Percentiles rank a stretch among this genome's conserved stretches.
Conservation (phyloP, 2,888 invertebrate genomes). For the Cyclophora albipunctata region DNA sequence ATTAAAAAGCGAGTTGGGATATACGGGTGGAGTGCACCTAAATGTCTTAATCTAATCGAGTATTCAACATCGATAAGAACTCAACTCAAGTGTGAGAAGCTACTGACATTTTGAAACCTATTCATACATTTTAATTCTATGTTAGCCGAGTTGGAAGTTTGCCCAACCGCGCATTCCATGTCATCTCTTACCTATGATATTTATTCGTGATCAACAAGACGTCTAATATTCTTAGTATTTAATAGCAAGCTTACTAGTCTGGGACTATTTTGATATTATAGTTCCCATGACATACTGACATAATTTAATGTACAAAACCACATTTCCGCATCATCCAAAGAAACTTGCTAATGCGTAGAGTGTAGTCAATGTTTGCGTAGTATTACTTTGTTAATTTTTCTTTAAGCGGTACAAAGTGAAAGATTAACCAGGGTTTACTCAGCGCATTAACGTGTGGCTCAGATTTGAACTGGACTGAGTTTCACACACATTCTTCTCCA, state of each 20-base stretch:
- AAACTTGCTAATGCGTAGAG: conserved; percentile 41
- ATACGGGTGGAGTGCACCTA: no score
- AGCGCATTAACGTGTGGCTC: conserved; percentile 50
- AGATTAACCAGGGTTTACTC: conserved; percentile 61
- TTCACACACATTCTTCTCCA: conserved; percentile 55
- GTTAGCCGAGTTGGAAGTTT: conserved; percentile 15
- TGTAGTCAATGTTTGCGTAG: conserved; percentile 46
- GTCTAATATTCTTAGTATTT: conserved; percentile 6
- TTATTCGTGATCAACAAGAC: conserved; percentile 8
- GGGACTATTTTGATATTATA: conserved; percentile 8
- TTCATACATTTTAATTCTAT: conserved; percentile 32
- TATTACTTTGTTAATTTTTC: conserved; percentile 61
- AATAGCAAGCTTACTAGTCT: conserved; percentile 5
- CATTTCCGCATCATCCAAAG: conserved; percentile 40
- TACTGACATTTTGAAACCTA: conserved; percentile 34
- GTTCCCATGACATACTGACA: conserved; percentile 46
- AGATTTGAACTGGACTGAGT: conserved; percentile 57
- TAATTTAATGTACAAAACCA: conserved; percentile 5
- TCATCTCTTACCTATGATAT: conserved; percentile 12
- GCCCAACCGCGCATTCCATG: conserved; percentile 18
- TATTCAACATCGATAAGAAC: neutral
- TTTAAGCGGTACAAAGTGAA: conserved; percentile 65
- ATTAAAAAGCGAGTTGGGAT: no score
- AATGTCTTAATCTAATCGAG: neutral
- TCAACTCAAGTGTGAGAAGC: conserved; percentile 28